Evolutionary conservation across 2,888 invertebrate species (phyloP).

Genomic region (Cheilosia grossa): DNA sequence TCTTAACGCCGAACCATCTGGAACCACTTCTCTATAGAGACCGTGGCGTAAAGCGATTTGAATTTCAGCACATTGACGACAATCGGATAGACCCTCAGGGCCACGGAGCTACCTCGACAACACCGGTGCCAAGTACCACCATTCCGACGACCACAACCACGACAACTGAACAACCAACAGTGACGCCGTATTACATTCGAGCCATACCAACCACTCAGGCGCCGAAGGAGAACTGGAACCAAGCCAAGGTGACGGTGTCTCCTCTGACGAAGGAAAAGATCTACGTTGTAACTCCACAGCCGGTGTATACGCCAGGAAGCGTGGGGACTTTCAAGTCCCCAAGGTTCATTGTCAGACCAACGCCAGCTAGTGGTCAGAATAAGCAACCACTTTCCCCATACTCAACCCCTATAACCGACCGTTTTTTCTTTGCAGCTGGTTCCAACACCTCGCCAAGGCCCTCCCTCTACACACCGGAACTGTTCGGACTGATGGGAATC

Average conservation of each 20-base stretch:
- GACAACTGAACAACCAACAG: constrained; percentile 78
- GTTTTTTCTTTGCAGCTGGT: constrained; percentile 65
- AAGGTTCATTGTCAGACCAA: constrained; percentile 85
- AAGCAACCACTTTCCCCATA: not conserved
- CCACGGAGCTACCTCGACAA: constrained; percentile 63
- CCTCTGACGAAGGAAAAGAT: constrained; percentile 91
- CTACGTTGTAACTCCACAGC: constrained; percentile 92
- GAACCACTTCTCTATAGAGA: constrained; percentile 78
- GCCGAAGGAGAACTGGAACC: constrained; percentile 85
- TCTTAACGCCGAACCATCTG: constrained; percentile 78
- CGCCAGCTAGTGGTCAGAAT: constrained; percentile 83
- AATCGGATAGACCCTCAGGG: constrained; percentile 78
- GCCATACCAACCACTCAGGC: constrained; percentile 71
- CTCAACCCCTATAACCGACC: constrained; percentile 16
- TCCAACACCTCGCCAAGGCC: constrained; percentile 63
- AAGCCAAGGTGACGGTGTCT: constrained; percentile 88
- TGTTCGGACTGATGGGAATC: constrained; percentile 84
- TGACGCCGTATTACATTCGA: constrained; percentile 78
- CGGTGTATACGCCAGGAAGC: constrained; percentile 79
- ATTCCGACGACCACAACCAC: constrained; percentile 76
- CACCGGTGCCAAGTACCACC: constrained; percentile 63
- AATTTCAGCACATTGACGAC: constrained; percentile 78
- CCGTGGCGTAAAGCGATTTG: constrained; percentile 77
- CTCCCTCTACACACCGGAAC: constrained; percentile 80
- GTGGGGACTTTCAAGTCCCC: constrained; percentile 80